These are phyloP conservation scores for Neosalanx taihuensis DNA, from an alignment of 2,797 vertebrate species.

Conservation along the genomic window DNA sequence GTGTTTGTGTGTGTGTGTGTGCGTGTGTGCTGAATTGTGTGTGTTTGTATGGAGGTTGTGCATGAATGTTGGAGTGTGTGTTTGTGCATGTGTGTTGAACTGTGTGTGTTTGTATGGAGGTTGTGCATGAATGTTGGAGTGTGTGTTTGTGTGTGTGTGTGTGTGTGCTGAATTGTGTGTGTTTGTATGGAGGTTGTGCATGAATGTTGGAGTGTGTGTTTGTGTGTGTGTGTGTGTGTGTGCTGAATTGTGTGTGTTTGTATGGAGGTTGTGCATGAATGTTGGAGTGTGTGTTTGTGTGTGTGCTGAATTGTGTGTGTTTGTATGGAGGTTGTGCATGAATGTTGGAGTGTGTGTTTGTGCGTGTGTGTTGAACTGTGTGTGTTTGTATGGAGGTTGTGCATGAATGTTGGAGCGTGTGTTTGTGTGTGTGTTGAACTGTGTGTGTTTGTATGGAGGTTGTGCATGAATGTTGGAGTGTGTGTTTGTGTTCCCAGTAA, in stretches of 20 bases:
- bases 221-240: constrained; percentile 7
- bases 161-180: no score
- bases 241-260: constrained; percentile 11
- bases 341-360: neutral
- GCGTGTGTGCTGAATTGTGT: neutral
- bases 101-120: neutral
- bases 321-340: neutral
- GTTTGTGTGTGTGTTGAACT: neutral
- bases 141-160: no score
- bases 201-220: no score
- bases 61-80: neutral
- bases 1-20: neutral
- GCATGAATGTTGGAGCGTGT: no score
- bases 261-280: neutral
- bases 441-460: neutral
- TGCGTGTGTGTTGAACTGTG: no score
- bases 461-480: neutral
- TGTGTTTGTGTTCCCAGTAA: neutral
- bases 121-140: no score
- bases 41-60: neutral
- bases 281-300: no score
- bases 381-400: neutral
- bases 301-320: no score
- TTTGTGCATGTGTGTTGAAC: constrained; percentile 10
- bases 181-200: no score